These are phyloP conservation scores for Eupithecia tripunctaria DNA, from an alignment of 2,888 invertebrate genomes.

Conservation along the genomic window DNA sequence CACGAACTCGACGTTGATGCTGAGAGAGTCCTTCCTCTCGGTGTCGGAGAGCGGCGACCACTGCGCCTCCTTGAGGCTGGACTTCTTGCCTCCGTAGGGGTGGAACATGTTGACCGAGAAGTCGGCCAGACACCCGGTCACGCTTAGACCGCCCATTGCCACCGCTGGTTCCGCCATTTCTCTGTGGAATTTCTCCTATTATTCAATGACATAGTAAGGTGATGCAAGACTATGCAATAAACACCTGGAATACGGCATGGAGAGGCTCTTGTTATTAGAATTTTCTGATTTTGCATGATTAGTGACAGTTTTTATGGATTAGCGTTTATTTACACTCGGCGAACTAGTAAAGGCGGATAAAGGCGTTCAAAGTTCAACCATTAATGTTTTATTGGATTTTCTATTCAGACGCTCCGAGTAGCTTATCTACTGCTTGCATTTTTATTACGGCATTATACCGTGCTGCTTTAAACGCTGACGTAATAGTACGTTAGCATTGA, in stretches of 20 bases:
- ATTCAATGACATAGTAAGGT: too few species aligned
- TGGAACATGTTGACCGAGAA: conserved; percentile 99
- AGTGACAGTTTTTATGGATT: too few species aligned
- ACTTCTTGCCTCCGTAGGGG: conserved; percentile 97
- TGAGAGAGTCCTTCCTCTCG: conserved; percentile 97
- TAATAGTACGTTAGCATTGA: too few species aligned
- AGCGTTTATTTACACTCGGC: background rate
- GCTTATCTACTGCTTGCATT: too few species aligned
- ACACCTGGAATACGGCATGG: too few species aligned
- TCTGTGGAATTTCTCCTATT: conserved; percentile 56
- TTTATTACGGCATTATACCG: too few species aligned
- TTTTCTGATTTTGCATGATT: background rate
- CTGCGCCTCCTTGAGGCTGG: conserved; percentile 88
- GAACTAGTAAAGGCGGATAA: too few species aligned
- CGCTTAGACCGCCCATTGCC: conserved; percentile 93
- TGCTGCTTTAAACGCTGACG: too few species aligned
- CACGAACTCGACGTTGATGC: conserved; percentile 98
- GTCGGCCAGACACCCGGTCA: conserved; percentile 97
- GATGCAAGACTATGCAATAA: too few species aligned
- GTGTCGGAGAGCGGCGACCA: conserved; percentile 94
- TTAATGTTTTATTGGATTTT: too few species aligned
- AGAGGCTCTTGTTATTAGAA: background rate
- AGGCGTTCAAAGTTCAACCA: too few species aligned
- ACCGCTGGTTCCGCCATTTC: conserved; percentile 86
- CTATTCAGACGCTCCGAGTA: too few species aligned